phyloP scores from a whole-genome alignment of 2,888 invertebrate genomes.

The Drosophila multiciliata region DNA sequence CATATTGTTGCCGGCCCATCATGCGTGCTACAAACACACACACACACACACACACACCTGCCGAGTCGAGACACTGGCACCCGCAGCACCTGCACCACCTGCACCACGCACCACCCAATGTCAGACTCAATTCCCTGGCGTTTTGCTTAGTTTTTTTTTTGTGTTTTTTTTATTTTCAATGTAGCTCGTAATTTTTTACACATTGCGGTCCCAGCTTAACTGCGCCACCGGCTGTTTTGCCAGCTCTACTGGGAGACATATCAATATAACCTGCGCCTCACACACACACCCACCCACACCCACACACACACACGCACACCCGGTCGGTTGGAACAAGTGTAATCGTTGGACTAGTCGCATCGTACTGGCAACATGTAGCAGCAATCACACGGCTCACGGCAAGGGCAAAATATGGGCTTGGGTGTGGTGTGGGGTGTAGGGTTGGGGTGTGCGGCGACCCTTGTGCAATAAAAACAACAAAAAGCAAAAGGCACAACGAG shows the following conservation, averaged over 20 bases:
- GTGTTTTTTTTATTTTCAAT: constrained; percentile 57
- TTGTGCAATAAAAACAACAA: constrained; percentile 75
- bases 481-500: constrained; percentile 60
- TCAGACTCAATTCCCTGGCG: constrained; percentile 40
- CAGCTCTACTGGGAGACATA: constrained; percentile 83
- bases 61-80: neutral
- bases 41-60: neutral
- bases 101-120: constrained; percentile 41
- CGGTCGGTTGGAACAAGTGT: constrained; percentile 63
- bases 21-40: constrained; percentile 49
- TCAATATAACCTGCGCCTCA: constrained; percentile 71
- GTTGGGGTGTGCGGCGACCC: constrained; percentile 34
- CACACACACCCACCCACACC: constrained; percentile 19
- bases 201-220: constrained; percentile 82
- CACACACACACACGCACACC: constrained; percentile 18
- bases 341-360: constrained; percentile 41
- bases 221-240: constrained; percentile 70
- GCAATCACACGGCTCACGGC: constrained; percentile 66
- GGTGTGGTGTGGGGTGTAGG: neutral
- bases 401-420: neutral
- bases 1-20: constrained; percentile 84
- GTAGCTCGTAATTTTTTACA: constrained; percentile 81
- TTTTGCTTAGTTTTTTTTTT: constrained; percentile 15
- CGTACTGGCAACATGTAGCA: constrained; percentile 21
- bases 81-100: constrained; percentile 7